Evolutionary conservation across 2,797 vertebrate species (phyloP).

Genomic region (Sebastolobus alascanus): DNA sequence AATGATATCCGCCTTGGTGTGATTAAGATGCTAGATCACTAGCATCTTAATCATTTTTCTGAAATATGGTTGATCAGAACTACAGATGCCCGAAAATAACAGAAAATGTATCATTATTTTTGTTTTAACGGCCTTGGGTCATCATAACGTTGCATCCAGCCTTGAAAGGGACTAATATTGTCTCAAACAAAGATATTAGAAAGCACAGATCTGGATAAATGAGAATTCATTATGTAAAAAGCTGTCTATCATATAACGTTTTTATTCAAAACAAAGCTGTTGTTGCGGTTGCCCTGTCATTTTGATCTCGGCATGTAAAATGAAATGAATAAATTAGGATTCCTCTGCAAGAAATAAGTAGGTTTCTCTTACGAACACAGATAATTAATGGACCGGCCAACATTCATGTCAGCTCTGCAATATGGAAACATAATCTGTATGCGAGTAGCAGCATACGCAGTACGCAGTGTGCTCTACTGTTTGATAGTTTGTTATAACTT

Average conservation of each 20-base stretch:
- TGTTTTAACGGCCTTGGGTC: background rate
- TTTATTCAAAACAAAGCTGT: conserved; percentile 39
- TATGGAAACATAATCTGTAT: conserved; percentile 61
- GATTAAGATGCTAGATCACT: conserved; percentile 12
- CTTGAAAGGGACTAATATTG: conserved; percentile 10
- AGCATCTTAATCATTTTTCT: background rate
- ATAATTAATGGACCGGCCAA: conserved; percentile 57
- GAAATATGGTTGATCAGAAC: background rate
- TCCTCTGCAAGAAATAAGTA: conserved; percentile 11
- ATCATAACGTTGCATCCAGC: conserved; percentile 11
- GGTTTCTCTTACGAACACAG: conserved; percentile 23
- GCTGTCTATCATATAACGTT: background rate
- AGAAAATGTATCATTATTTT: conserved; percentile 14
- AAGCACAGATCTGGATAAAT: conserved; percentile 40
- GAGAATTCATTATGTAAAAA: conserved; percentile 36
- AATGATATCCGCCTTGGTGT: background rate
- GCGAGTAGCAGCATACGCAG: conserved; percentile 23
- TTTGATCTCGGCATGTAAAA: conserved; percentile 43
- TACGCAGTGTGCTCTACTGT: conserved; percentile 27
- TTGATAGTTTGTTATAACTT: conserved; percentile 44
- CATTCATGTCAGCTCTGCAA: conserved; percentile 55
- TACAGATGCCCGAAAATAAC: conserved; percentile 19
- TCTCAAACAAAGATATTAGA: background rate
- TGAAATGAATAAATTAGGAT: conserved; percentile 51
- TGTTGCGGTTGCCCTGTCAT: conserved; percentile 14